These are phyloP conservation scores for Anorthoa munda DNA, from an alignment of 2,888 invertebrate species.

Conservation along the genomic window DNA sequence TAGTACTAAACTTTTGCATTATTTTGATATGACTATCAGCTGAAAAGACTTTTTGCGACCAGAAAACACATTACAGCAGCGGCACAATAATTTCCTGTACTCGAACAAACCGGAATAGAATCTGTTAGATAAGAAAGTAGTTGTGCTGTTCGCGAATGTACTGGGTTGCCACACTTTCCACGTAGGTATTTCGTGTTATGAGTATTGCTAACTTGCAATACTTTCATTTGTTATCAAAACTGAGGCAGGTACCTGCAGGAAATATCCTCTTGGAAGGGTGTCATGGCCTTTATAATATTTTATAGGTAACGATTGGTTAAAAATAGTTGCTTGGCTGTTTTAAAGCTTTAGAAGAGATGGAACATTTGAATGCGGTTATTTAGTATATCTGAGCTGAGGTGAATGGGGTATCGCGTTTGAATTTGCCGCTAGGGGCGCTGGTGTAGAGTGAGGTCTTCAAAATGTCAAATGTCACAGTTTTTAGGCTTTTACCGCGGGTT, in stretches of 20 bases:
- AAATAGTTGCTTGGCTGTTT: neutral
- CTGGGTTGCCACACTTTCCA: neutral
- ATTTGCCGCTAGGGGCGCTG: no score
- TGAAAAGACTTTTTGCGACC: neutral
- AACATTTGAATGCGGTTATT: no score
- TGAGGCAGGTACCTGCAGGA: neutral
- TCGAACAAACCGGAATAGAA: constrained; percentile 20
- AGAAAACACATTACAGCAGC: constrained; percentile 5
- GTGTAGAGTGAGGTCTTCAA: no score
- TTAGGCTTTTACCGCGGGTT: no score
- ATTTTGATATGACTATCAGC: neutral
- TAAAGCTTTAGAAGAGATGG: no score
- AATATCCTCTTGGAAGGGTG: neutral
- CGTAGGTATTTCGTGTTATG: neutral
- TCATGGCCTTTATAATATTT: neutral
- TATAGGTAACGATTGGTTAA: neutral
- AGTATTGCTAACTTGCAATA: neutral
- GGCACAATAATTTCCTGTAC: constrained; percentile 30
- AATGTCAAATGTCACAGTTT: no score
- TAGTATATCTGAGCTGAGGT: no score
- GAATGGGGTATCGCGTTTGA: no score
- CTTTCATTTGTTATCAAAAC: neutral
- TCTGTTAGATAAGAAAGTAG: constrained; percentile 19
- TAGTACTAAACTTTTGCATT: neutral
- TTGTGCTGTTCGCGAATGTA: neutral